Percentiles rank a stretch among this genome's conserved stretches.
phyloP scores from a whole-genome alignment of 1,140 invertebrate genomes.

The Nylanderia fulva region DNA sequence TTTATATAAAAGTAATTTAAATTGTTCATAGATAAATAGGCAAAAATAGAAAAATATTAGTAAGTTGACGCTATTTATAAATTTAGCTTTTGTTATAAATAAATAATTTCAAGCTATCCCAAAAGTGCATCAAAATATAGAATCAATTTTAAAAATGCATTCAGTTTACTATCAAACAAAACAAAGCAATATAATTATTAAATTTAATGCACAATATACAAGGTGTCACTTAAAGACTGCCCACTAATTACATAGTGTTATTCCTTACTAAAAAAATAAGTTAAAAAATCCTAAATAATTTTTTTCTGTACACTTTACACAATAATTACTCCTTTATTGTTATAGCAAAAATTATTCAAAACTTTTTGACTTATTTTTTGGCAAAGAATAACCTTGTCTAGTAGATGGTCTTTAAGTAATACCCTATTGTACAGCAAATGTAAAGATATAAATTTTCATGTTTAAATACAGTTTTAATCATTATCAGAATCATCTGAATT shows the following conservation, averaged over 20 bases:
- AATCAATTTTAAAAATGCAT: conserved; percentile 35
- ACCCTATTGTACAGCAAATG: too few species aligned
- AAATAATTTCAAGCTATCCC: neutral
- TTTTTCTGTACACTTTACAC: too few species aligned
- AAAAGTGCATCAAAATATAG: conserved; percentile 1
- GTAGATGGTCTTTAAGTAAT: too few species aligned
- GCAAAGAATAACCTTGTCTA: too few species aligned
- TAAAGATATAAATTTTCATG: conserved; percentile 6
- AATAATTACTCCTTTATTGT: too few species aligned
- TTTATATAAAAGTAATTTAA: conserved; percentile 21
- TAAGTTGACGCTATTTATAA: neutral
- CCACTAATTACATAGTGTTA: too few species aligned
- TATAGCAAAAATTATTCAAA: too few species aligned
- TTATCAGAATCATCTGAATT: conserved; percentile 89
- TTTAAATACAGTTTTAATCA: conserved; percentile 75
- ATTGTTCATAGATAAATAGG: neutral
- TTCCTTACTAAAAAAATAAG: too few species aligned
- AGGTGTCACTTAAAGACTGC: too few species aligned
- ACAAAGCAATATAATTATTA: neutral
- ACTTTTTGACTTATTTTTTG: too few species aligned
- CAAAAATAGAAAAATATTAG: too few species aligned
- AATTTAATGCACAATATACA: conserved; percentile 37
- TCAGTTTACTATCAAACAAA: neutral
- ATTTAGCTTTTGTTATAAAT: neutral
- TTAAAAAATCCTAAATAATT: too few species aligned